Base-by-base conservation (phyloP, 2,797 vertebrate genomes). In the Lophotriccus pileatus region DNA sequence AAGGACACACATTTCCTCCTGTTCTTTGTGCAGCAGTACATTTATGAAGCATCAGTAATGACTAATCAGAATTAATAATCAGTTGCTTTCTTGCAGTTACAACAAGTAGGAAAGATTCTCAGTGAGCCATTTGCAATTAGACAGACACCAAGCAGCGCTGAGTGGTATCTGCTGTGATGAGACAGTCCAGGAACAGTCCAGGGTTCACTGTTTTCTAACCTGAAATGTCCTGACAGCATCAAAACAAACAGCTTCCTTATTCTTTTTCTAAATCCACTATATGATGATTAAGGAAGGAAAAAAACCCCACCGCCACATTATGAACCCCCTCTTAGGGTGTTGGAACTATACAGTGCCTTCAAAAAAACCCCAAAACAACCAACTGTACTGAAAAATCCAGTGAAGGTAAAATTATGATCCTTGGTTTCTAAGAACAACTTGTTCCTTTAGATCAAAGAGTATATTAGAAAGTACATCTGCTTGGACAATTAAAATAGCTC, bases 31-130 rank as follows among this genome's bases (percentile, higher is more conserved):
- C 58, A 62, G 73, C 73, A 80, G 49, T n/a, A 89, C 52, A 67
- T 53, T 82, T 84, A 63, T 43, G 49, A 82, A 94, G 77, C 86
- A 89, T 72, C 89, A 85, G 49, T 68, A 95, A 84, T 95, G 90
- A 94, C 75, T 90, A 93, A 95, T 83, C 77, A 92, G 67, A 94
- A 95, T 95, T 87, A 94, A 91, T 84, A 93, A 96, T 90, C 80
- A 88, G 85, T 68, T 90, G 34, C 76, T 84, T 85, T 74, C 79
- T 83, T 27, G 16, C 74, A 90, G 23, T 43, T 92, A 55, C 47
- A 84, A 59, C 30, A 83, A 85, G 24, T 53, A 60, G 7, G n/a
- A 84, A 82, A 76, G 64, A 79, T 77, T 82, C 80, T 78, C 58
- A 68, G 73, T 68, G 66, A 96, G 67, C 32, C 63, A 72, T 73